Evolutionary conservation across 2,113 vertebrate genomes (phyloP), one percentile per base, ranked within the genome.

Genomic region (Myxocyprinus asiaticus): DNA sequence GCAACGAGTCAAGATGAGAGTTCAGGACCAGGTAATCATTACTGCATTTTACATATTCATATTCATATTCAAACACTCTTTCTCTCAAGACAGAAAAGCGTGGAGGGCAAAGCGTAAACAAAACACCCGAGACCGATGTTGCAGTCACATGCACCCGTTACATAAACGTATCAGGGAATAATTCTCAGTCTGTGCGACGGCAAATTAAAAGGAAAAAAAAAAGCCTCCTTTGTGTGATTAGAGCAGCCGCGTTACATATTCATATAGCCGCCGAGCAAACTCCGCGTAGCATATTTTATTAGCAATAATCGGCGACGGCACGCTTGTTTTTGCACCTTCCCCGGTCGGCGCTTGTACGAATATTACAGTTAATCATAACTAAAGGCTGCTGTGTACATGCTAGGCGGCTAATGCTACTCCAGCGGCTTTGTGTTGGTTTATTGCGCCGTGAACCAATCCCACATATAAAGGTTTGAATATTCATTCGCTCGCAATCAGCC

Each of bases 1-100:
- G 95, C 96, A 96, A 95, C 96, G 95, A 97, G 96, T 97, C 96
- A 97, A 97, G 95, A 97, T 97, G 95, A 96, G 95, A 96, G 95
- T 96, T 95, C 96, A 93, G 95, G 94, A 96, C 92, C 95, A 97
- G 96, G 96, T 97, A 97, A 98, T 97, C 94, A 97, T 97, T 97
- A 97, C 96, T 89, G 95, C 95, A 94, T 96, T 98, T 97, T 97
- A 97, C 96, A 98, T 98, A 97, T 98, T 98, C 96, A 98, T 97
- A 98, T 95, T 97, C 95, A 94, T 96, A 96, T 96, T 94, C 93
- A 93, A 93, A 93, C 91, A 79, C 89, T 86, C 83, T 86, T 89
- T 92, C 91, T 33, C 22, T 91, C 87, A 81, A 88, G 81, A 81
- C 90, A 75, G 81, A 82, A 76, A 81, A 85, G 82, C 81, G 75